Conservation (phyloP, 1,140 invertebrate species). For the Drosophila littoralis region DNA sequence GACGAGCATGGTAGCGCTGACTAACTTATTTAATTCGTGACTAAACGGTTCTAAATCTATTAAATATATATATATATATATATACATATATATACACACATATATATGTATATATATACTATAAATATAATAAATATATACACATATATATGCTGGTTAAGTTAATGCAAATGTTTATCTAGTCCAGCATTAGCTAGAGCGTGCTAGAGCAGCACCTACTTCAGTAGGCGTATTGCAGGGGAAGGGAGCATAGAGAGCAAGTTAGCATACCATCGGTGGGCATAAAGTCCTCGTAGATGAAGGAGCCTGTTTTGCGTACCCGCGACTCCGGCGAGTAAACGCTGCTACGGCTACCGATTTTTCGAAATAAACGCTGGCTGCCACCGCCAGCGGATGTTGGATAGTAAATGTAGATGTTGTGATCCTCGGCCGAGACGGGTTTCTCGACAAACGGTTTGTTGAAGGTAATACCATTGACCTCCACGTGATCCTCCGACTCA, state of each 20-base stretch:
- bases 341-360: slow-evolving; percentile 99
- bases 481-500: slow-evolving; percentile 99
- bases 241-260: slow-evolving; percentile 40
- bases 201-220: slow-evolving; percentile 22
- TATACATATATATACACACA: background rate
- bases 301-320: slow-evolving; percentile 98
- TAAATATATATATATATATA: slow-evolving; percentile 2
- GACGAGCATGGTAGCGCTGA: background rate
- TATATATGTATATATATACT: background rate
- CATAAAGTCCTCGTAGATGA: slow-evolving; percentile 99
- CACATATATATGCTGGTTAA: background rate
- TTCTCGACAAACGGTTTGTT: slow-evolving; percentile 99
- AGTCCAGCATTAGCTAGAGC: slow-evolving; percentile 9
- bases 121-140: slow-evolving; percentile 1
- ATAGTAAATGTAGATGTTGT: slow-evolving; percentile 99
- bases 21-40: background rate
- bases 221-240: slow-evolving; percentile 17
- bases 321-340: slow-evolving; percentile 98
- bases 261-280: slow-evolving; percentile 95
- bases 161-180: slow-evolving; percentile 3
- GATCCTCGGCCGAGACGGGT: slow-evolving; percentile 96
- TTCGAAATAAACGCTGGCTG: slow-evolving; percentile 98
- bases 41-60: background rate
- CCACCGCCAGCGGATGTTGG: slow-evolving; percentile 99
- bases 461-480: slow-evolving; percentile 98